A percentile compares a stretch with the other conserved stretches of the same genome.
phyloP scores from a whole-genome alignment of 2,113 vertebrate genomes.

The Alosa alosa region DNA sequence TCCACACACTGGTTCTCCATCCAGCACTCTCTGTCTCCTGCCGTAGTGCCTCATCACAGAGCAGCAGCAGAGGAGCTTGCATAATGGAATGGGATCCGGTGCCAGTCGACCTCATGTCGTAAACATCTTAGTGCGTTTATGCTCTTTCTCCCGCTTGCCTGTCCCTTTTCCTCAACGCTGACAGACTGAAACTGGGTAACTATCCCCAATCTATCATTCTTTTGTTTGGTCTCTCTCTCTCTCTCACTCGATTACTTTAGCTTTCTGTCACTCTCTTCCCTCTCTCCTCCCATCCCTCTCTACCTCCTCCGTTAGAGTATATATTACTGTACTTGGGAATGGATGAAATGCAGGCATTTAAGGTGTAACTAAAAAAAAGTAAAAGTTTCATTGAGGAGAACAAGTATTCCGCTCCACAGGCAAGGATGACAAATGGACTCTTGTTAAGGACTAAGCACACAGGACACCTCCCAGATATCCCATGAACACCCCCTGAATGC shows the following conservation, averaged over 20 bases:
- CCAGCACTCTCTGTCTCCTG: conserved; percentile 11
- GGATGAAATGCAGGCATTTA: neutral
- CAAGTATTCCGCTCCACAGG: neutral
- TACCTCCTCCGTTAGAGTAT: neutral
- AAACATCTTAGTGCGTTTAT: conserved; percentile 47
- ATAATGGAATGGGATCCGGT: conserved; percentile 60
- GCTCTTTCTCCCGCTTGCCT: conserved; percentile 26
- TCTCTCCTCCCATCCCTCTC: neutral
- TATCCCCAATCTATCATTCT: neutral
- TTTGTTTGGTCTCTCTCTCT: conserved; percentile 10
- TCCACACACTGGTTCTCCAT: conserved; percentile 45
- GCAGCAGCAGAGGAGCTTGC: conserved; percentile 34
- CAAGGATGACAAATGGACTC: neutral
- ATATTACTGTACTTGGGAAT: neutral
- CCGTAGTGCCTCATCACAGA: conserved; percentile 38
- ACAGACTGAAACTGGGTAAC: conserved; percentile 17
- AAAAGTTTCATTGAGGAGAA: neutral
- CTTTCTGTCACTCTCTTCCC: neutral
- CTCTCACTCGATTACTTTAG: neutral
- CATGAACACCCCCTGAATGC: neutral
- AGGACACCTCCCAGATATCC: neutral
- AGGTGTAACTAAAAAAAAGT: neutral
- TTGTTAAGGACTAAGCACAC: neutral
- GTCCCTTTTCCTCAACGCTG: conserved; percentile 27
- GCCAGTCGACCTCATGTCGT: conserved; percentile 44